Conservation (phyloP, 2,113 vertebrate genomes). For the Mormoops blainvillei region DNA sequence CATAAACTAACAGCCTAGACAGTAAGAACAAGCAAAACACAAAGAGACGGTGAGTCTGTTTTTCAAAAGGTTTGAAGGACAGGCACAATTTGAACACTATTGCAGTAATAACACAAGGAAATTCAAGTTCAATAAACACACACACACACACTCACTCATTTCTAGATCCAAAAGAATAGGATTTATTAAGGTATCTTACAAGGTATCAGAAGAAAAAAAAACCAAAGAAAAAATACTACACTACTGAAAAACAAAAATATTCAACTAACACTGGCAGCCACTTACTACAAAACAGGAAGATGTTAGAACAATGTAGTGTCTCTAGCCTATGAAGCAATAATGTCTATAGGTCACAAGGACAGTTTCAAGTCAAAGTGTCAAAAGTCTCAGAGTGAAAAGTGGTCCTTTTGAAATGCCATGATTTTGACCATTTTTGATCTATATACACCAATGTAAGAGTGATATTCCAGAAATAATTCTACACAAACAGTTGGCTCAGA, state of each 20-base stretch:
- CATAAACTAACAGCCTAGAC: too few relatives aligned
- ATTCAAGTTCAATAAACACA: neutral
- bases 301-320: too few relatives aligned
- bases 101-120: neutral
- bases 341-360: neutral
- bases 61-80: neutral
- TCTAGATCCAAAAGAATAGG: neutral
- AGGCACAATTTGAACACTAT: neutral
- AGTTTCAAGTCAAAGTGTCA: neutral
- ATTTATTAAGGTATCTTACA: neutral
- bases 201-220: neutral
- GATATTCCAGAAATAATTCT: neutral
- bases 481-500: neutral
- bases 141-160: neutral
- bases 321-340: too few relatives aligned
- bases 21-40: neutral
- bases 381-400: neutral
- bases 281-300: neutral
- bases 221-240: neutral
- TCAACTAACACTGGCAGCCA: neutral
- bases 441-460: neutral
- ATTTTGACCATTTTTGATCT: neutral
- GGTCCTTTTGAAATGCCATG: neutral
- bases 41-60: neutral
- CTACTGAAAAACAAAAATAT: neutral